Base-by-base conservation (phyloP, 2,797 vertebrate species). In the Chloroceryle inda region DNA sequence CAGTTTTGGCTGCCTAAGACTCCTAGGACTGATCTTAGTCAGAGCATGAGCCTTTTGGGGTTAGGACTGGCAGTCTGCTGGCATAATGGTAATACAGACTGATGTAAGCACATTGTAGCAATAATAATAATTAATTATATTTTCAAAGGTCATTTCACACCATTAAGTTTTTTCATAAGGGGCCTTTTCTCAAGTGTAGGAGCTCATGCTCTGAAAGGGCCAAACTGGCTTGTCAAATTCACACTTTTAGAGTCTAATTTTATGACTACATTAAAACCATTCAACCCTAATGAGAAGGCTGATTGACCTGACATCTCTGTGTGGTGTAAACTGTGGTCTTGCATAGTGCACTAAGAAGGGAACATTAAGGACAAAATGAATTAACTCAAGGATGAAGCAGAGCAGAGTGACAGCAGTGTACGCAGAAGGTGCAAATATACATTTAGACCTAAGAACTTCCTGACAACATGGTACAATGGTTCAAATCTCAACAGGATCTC, bases 221-320 rank as follows among this genome's bases (percentile, higher is more conserved):
- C 76, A 91, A 44, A 69, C 31, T 50, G 45, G 42, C 78, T 81
- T 88, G 67, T 69, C 76, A 45, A 84, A 77, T 88, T 56, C 31
- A 52, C 1, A 3, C 53, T 73, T 85, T 53, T 21, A 24, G n/a
- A 91, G 42, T n/a, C 40, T 66, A 33, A 59, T 73, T 88, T 88
- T 81, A 91, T 79, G 50, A 33, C 33, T 67, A 53, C 31, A 66
- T 89, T 91, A 82, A 86, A 94, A 59, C 69, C 66, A 88, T 55
- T 88, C 69, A 94, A 67, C 16, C 14, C 44, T 86, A 76, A 69
- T 52, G 76, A 78, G 61, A 75, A 82, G 52, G 69, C 15, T 73
- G 76, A 78, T 40, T 80, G 75, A 92, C 45, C 42, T 63, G 38
- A 66, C 2, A 5, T 47, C 64, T 84, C 79, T n/a, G 52, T 26